Evolutionary conservation across 1,140 invertebrate species (phyloP).

Genomic region (Metaphire vulgaris): DNA sequence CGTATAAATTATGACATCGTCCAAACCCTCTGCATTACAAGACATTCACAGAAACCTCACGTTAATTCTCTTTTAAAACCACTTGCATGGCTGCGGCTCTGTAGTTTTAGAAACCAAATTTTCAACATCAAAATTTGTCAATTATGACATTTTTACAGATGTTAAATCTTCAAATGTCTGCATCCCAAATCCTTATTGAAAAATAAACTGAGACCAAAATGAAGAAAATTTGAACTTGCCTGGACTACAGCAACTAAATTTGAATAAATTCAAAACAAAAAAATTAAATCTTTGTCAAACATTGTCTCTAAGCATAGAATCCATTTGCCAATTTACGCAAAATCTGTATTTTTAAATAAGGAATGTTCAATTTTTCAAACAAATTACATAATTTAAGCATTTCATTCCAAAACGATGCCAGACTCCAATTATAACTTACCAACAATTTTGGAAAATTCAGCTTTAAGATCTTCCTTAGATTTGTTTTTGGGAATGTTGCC

Average conservation of each 20-base stretch:
- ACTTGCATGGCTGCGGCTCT: background rate
- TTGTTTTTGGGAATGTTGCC: conserved; percentile 99
- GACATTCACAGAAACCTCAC: conserved; percentile 88
- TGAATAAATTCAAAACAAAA: too few relatives aligned
- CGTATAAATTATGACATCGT: conserved; percentile 98
- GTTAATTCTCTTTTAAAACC: too few relatives aligned
- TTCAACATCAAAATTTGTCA: background rate
- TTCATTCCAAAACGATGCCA: too few relatives aligned
- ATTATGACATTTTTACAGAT: background rate
- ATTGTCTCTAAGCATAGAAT: too few relatives aligned
- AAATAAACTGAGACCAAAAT: background rate
- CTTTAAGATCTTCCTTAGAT: conserved; percentile 97
- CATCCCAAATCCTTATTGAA: background rate
- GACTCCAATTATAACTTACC: too few relatives aligned
- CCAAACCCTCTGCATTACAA: conserved; percentile 73
- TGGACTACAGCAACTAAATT: too few relatives aligned
- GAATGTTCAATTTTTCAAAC: too few relatives aligned
- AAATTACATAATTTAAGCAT: too few relatives aligned
- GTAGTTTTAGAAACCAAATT: background rate
- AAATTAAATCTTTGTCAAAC: too few relatives aligned
- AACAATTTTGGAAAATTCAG: conserved; percentile 98
- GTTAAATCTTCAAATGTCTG: background rate
- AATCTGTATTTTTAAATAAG: too few relatives aligned
- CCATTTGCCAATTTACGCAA: too few relatives aligned
- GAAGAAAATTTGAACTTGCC: too few relatives aligned